Conservation (phyloP, 2,888 invertebrate species). For the Neria commutata region DNA sequence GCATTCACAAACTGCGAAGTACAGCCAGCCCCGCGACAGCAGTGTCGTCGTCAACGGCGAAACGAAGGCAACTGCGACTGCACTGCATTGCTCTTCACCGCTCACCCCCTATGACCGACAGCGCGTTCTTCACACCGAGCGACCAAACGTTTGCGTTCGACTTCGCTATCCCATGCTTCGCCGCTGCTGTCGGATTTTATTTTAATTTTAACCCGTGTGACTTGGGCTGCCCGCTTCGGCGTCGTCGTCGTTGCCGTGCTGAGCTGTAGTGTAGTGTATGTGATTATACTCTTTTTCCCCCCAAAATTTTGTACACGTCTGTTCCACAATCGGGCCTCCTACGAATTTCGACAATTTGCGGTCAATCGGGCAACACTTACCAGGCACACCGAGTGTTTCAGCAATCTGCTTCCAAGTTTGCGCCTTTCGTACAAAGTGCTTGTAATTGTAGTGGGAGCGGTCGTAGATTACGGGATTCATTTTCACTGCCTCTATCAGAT, state of each 20-base stretch:
- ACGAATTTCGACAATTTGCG: neutral
- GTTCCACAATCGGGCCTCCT: no score
- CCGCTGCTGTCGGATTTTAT: constrained; percentile 1
- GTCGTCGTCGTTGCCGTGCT: neutral
- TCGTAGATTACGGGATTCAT: constrained; percentile 58
- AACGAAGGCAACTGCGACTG: constrained; percentile 13
- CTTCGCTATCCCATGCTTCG: neutral
- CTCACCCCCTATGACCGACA: no score
- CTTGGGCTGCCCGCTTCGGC: neutral
- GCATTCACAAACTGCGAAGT: constrained; percentile 9
- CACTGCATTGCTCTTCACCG: neutral
- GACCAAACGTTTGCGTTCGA: neutral
- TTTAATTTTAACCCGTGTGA: constrained; percentile 5
- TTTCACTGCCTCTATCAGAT: constrained; percentile 56
- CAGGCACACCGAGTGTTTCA: constrained; percentile 55
- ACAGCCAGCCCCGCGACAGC: constrained; percentile 15
- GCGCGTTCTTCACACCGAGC: no score
- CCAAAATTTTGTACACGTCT: neutral
- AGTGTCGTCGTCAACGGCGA: constrained; percentile 7
- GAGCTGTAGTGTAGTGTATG: neutral
- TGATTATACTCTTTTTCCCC: constrained; percentile 3
- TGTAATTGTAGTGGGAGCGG: constrained; percentile 57
- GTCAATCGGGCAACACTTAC: constrained; percentile 45
- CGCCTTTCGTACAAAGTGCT: constrained; percentile 56
- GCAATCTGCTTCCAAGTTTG: constrained; percentile 58